Percentiles rank a stretch among this genome's conserved stretches.
phyloP scores from a whole-genome alignment of 2,113 vertebrate genomes.

The Myodes glareolus region DNA sequence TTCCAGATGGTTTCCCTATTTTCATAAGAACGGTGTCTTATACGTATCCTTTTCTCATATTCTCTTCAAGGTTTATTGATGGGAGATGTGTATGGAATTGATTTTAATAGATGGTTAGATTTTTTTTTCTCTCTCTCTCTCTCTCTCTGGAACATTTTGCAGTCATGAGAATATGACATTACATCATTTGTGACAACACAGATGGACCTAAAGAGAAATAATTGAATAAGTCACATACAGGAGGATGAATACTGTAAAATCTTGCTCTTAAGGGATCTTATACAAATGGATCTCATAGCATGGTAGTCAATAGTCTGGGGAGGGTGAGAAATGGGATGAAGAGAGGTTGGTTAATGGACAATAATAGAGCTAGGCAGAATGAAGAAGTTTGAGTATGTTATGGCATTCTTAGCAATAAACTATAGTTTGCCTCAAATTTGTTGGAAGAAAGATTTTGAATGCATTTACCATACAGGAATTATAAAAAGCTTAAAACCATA shows the following conservation, averaged over 20 bases:
- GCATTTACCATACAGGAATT: neutral
- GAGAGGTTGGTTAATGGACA: neutral
- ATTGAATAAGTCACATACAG: neutral
- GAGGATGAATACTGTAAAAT: neutral
- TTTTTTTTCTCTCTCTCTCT: neutral
- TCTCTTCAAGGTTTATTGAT: neutral
- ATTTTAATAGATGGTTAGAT: neutral
- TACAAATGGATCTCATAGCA: neutral
- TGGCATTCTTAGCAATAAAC: neutral
- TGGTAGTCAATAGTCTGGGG: neutral
- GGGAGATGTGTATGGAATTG: neutral
- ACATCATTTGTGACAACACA: neutral
- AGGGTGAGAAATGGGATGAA: accelerated
- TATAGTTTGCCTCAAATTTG: neutral
- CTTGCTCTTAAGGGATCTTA: neutral
- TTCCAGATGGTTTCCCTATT: neutral
- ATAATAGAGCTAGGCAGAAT: neutral
- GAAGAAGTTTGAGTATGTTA: neutral
- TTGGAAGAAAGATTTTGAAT: neutral
- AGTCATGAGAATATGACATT: neutral
- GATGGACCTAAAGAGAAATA: no score
- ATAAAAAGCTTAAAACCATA: neutral
- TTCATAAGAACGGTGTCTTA: neutral
- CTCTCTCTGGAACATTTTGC: neutral
- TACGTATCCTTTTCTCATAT: neutral